These are phyloP conservation scores for Pristionchus exspectatus DNA, from an alignment of 2,888 invertebrate species.

Conservation along the genomic window DNA sequence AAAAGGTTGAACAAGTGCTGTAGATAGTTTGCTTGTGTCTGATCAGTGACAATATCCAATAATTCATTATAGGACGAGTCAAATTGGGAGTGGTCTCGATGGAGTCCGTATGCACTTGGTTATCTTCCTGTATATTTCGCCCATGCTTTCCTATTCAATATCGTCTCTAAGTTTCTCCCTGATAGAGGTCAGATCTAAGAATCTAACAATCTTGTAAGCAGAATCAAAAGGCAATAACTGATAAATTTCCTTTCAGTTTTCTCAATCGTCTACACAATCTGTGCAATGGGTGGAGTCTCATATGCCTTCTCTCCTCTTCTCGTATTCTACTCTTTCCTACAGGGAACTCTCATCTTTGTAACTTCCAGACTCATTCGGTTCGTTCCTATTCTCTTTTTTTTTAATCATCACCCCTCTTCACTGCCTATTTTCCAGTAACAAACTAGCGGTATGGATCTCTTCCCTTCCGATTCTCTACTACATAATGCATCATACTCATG, in stretches of 20 bases:
- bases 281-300: constrained; percentile 68
- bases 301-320: constrained; percentile 70
- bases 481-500: constrained; percentile 72
- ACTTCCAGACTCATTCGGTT: constrained; percentile 66
- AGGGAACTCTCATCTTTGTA: constrained; percentile 72
- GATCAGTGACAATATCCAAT: too few relatives aligned
- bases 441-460: constrained; percentile 73
- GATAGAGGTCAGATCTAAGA: constrained; percentile 56
- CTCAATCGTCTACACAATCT: constrained; percentile 63
- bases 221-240: not conserved
- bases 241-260: constrained; percentile 55
- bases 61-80: constrained; percentile 73
- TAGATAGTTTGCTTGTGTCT: too few relatives aligned
- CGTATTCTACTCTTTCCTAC: constrained; percentile 67
- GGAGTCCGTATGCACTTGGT: constrained; percentile 72
- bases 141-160: constrained; percentile 75
- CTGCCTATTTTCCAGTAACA: constrained; percentile 55
- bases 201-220: not conserved
- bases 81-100: constrained; percentile 79
- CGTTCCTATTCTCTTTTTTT: not conserved
- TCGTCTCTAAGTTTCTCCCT: constrained; percentile 64
- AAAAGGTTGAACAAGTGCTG: too few relatives aligned
- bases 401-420: not conserved
- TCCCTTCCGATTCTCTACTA: constrained; percentile 75
- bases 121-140: constrained; percentile 71